Percentiles rank a stretch among this genome's conserved stretches.
Conservation (phyloP, 2,797 vertebrate species). For the Erethizon dorsatum region DNA sequence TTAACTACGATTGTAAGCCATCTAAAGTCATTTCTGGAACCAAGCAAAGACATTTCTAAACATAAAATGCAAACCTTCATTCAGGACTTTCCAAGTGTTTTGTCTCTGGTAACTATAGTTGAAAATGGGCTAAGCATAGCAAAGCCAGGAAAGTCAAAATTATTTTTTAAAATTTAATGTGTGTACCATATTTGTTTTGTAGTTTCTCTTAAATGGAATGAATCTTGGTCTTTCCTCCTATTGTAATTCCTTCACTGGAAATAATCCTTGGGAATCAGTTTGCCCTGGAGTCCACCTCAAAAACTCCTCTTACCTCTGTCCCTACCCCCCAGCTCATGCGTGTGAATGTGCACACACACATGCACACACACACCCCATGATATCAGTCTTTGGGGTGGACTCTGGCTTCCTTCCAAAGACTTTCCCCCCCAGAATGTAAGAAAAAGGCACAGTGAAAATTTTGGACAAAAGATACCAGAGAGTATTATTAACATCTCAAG, state of each 20-base stretch:
- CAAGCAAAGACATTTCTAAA: conserved; percentile 9
- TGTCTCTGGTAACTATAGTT: conserved; percentile 29
- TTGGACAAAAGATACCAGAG: background rate
- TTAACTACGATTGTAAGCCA: background rate
- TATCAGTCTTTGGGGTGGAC: background rate
- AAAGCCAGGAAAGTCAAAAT: conserved; percentile 21
- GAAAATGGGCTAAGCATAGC: conserved; percentile 33
- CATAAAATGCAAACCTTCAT: background rate
- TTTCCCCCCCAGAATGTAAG: background rate
- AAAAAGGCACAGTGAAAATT: background rate
- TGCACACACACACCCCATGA: background rate
- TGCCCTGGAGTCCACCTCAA: background rate
- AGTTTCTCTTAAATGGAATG: conserved; percentile 28
- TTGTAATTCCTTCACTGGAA: conserved; percentile 14
- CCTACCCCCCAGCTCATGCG: background rate
- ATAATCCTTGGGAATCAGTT: conserved; percentile 12
- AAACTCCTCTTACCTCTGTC: background rate
- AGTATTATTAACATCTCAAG: background rate
- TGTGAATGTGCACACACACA: background rate
- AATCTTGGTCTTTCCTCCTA: background rate
- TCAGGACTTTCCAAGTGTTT: conserved; percentile 33
- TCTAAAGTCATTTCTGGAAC: conserved; percentile 19
- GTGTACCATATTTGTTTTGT: conserved; percentile 31
- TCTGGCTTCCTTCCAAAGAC: background rate
- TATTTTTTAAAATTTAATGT: background rate